Evolutionary conservation across 2,797 vertebrate species (phyloP).

Genomic region (Diceros bicornis): DNA sequence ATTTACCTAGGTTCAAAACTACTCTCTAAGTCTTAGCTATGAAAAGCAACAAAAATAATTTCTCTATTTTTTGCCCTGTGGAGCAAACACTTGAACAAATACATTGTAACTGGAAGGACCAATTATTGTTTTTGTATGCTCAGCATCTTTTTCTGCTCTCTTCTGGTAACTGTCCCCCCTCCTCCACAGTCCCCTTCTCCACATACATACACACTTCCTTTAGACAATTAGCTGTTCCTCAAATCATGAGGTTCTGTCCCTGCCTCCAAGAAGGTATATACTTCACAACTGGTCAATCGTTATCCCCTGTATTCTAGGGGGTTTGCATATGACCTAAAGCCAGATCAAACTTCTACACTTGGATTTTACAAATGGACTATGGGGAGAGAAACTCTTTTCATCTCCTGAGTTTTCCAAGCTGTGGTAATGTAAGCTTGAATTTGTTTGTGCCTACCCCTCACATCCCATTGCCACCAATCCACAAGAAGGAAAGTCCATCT

Average conservation of each 20-base stretch:
- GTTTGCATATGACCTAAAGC: neutral
- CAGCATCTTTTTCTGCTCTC: neutral
- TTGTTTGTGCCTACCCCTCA: neutral
- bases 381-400: neutral
- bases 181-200: neutral
- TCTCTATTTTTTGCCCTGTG: neutral
- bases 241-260: neutral
- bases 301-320: neutral
- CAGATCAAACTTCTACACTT: neutral
- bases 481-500: neutral
- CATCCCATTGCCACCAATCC: neutral
- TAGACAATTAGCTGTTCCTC: neutral
- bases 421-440: neutral
- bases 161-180: neutral
- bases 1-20: neutral
- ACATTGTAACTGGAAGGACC: neutral
- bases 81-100: neutral
- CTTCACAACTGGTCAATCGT: neutral
- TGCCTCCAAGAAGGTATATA: neutral
- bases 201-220: neutral
- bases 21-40: neutral
- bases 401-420: neutral
- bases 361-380: neutral
- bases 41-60: constrained; percentile 4
- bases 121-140: neutral